Base-by-base conservation (phyloP, 2,888 invertebrate species). In the Latrodectus hesperus region DNA sequence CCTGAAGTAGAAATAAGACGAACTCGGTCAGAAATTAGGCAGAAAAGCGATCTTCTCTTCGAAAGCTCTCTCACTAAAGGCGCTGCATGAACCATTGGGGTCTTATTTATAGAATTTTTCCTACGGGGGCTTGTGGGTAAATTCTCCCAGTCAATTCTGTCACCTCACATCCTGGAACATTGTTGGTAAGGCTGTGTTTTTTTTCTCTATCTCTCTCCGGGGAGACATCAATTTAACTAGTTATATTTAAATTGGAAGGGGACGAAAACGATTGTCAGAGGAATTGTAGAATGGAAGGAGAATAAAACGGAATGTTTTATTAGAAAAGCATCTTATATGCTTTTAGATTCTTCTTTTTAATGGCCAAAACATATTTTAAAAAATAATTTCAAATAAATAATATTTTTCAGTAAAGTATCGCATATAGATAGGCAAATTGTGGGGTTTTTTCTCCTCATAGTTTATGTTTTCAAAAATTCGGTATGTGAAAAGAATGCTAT, bases 101-200 rank as follows among this genome's bases (percentile, higher is more conserved):
- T 86, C 65, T 71, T 86, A 86, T 86, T 86, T 86, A 86, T 86
- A 86, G 86, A 81, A 67, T 86, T 76, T 68, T 14, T 82, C 68
- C 17, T 49, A 22, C 22, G 67, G 22, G 84, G 84, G 60, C 38
- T 86, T 86, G 76, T 86, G 86, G 86, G 86, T 81, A 86, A 86
- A 75, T 80, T 80, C 73, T 80, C 17, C 49, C 52, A 71, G 38
- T 60, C 72, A 77, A 60, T 17, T 55, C 55, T 22, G 78, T 77
- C 55, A 68, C 67, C 68, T 67, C 67, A 52, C 55, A 49, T 55
- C 64, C 55, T 51, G 26, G 55, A 55, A 78, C 70, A 55, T 16
- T 53, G 38, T 70, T 22, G 38, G 53, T 51, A 14, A 14, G 26
- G 38, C 26, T 22, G 64, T 17, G 5, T 70, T 38, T 55, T 68